These are phyloP conservation scores for Dexiosoma caninum DNA, from an alignment of 2,888 invertebrate species.

Conservation along the genomic window DNA sequence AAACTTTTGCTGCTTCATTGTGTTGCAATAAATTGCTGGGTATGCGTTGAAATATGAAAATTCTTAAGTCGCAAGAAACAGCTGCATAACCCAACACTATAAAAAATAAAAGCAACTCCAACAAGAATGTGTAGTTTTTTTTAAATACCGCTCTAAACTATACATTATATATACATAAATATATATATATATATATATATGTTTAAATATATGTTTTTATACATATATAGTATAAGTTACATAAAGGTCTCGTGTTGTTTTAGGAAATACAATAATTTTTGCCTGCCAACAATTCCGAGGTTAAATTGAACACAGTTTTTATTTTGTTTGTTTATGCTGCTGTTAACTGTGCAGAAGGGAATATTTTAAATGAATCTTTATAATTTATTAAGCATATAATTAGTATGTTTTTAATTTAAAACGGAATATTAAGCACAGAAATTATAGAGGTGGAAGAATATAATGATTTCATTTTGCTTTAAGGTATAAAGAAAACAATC, in stretches of 20 bases:
- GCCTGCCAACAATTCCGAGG: not conserved
- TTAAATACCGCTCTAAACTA: conserved; percentile 1
- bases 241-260: conserved; percentile 18
- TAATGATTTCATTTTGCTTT: not conserved
- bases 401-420: conserved; percentile 15
- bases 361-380: not conserved
- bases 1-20: conserved; percentile 58
- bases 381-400: conserved; percentile 7
- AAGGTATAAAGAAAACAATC: too few relatives aligned
- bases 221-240: not conserved
- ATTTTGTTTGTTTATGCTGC: conserved; percentile 20
- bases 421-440: not conserved
- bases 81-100: conserved; percentile 37
- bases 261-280: not conserved
- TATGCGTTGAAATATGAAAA: conserved; percentile 56
- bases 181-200: too few relatives aligned
- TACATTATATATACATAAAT: too few relatives aligned
- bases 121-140: not conserved
- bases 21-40: conserved; percentile 53
- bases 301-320: not conserved
- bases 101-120: conserved; percentile 1
- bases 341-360: not conserved
- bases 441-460: not conserved
- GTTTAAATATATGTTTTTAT: too few relatives aligned
- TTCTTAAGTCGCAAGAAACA: conserved; percentile 35